A percentile compares a stretch with the other conserved stretches of the same genome.
Conservation (phyloP, 2,888 invertebrate species). For the Phortica okadai region DNA sequence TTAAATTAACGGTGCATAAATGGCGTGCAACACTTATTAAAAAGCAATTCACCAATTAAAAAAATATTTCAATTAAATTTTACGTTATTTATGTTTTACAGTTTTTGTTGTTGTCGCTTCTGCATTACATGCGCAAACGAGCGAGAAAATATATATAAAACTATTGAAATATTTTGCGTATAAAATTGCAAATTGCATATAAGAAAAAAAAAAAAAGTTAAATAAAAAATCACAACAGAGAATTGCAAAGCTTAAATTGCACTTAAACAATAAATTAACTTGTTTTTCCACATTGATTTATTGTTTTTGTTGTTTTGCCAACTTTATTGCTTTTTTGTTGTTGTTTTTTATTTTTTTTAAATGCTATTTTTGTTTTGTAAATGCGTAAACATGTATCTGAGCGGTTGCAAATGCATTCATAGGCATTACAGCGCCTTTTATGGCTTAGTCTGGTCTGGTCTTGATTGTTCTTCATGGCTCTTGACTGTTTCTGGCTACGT, state of each 20-base stretch:
- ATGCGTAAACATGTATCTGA: neutral
- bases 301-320: no score
- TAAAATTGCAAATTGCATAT: no score
- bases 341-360: no score
- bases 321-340: no score
- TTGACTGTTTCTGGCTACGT: neutral
- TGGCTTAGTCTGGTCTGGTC: neutral
- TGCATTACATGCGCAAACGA: neutral
- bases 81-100: neutral
- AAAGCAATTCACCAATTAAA: neutral
- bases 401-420: neutral
- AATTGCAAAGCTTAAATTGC: no score
- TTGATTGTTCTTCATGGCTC: neutral
- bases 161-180: no score
- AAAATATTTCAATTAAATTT: conserved; percentile 1
- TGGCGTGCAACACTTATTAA: neutral
- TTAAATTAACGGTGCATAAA: no score
- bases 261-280: no score
- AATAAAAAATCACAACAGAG: no score
- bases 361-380: no score
- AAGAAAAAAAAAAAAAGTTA: no score
- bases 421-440: neutral
- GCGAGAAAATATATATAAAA: neutral
- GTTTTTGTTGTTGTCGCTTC: neutral
- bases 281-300: no score